Evolutionary conservation across 2,113 vertebrate genomes (phyloP).

Genomic region (Epinephelus lanceolatus): DNA sequence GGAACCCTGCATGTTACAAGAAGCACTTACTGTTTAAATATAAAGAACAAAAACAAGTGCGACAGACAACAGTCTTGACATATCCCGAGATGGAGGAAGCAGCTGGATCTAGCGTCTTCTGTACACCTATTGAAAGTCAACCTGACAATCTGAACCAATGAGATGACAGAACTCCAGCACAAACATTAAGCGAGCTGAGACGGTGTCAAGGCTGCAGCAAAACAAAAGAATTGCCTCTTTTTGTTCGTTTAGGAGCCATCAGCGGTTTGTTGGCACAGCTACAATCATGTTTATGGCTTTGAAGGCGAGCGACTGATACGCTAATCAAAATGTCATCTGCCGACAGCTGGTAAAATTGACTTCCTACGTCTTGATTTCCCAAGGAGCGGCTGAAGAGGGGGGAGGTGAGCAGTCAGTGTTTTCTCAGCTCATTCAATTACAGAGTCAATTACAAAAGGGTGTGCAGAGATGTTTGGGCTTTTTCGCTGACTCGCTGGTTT

Average conservation of each 20-base stretch:
- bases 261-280: conserved; percentile 50
- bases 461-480: conserved; percentile 6
- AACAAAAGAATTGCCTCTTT: conserved; percentile 36
- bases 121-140: neutral
- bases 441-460: conserved; percentile 40
- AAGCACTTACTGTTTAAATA: neutral
- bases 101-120: conserved; percentile 6
- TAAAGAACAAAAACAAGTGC: neutral
- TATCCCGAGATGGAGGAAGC: neutral
- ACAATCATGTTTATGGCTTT: conserved; percentile 54
- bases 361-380: conserved; percentile 60
- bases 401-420: conserved; percentile 42
- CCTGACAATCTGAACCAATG: conserved; percentile 5
- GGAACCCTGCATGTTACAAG: neutral
- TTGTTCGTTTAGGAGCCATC: conserved; percentile 32
- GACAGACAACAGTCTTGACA: neutral
- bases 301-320: conserved; percentile 46
- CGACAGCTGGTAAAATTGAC: conserved; percentile 61
- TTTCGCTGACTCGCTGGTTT: conserved; percentile 59
- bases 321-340: conserved; percentile 66
- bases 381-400: conserved; percentile 13
- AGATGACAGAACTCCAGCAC: neutral
- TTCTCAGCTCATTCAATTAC: conserved; percentile 72
- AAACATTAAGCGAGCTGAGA: neutral
- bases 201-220: neutral